phyloP scores from a whole-genome alignment of 2,888 invertebrate species.

The Strigamia crassipes region DNA sequence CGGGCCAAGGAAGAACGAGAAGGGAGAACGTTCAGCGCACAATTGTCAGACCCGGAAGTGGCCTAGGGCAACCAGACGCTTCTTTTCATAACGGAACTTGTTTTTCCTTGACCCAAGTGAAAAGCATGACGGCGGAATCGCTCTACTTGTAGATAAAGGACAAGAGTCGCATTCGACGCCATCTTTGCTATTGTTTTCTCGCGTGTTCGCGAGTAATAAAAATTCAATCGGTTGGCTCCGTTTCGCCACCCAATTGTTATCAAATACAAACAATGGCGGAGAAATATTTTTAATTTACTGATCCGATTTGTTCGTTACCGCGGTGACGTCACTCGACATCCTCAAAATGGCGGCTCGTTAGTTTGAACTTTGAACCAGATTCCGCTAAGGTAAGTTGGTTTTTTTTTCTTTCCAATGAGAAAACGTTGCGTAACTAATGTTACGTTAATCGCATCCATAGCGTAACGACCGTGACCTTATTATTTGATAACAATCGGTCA shows the following conservation, averaged over 20 bases:
- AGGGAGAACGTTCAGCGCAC: background rate
- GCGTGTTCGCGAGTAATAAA: no score
- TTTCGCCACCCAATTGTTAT: no score
- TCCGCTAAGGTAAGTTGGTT: no score
- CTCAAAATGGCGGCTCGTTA: no score
- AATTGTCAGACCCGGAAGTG: slow-evolving; percentile 2
- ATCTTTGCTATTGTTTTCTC: background rate
- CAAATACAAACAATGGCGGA: no score
- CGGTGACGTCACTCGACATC: no score
- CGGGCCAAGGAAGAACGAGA: background rate
- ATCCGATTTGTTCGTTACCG: no score
- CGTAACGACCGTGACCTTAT: slow-evolving; percentile 16
- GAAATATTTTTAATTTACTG: no score
- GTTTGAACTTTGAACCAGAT: no score
- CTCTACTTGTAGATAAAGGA: background rate
- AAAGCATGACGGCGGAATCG: background rate
- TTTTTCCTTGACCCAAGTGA: slow-evolving; percentile 27
- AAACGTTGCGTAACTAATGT: background rate
- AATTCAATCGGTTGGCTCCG: no score
- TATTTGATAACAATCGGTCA: background rate
- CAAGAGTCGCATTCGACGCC: background rate
- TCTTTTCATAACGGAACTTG: slow-evolving; percentile 28
- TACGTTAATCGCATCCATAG: no score
- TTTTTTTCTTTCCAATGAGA: no score
- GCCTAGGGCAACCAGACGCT: background rate